These are phyloP conservation scores for Pachypeltis micranthus DNA, from an alignment of 1,140 invertebrate species.

Conservation along the genomic window DNA sequence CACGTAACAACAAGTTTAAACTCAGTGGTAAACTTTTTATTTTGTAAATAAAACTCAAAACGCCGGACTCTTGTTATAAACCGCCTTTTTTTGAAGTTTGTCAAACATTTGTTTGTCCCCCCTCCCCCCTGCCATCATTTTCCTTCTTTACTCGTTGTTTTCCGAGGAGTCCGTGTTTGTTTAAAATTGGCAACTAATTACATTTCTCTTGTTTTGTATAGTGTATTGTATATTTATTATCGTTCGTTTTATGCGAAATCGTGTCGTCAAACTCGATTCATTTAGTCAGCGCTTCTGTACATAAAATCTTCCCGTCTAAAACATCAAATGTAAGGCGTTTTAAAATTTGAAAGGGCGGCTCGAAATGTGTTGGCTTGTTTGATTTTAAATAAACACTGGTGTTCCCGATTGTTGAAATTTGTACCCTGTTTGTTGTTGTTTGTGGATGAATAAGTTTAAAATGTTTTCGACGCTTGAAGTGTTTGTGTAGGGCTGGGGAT, in stretches of 20 bases:
- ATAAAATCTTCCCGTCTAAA: background rate
- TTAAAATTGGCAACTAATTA: background rate
- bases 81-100: background rate
- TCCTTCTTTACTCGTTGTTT: background rate
- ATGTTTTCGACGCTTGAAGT: too few relatives aligned
- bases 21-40: background rate
- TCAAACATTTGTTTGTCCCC: background rate
- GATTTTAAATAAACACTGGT: slow-evolving; percentile 4
- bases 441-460: too few relatives aligned
- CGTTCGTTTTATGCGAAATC: background rate
- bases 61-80: background rate
- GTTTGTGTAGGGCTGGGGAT: too few relatives aligned
- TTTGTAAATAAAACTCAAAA: slow-evolving; percentile 2
- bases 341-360: background rate
- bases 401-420: background rate
- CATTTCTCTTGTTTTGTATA: background rate
- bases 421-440: too few relatives aligned
- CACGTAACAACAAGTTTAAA: background rate
- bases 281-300: background rate
- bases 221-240: slow-evolving; percentile 3
- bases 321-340: background rate
- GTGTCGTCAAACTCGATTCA: background rate
- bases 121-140: background rate
- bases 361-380: background rate
- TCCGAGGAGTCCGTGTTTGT: background rate